A percentile compares a stretch with the other conserved stretches of the same genome.
Evolutionary conservation across 2,888 invertebrate species (phyloP).

Genomic region (Rhaphigaster nebulosa): DNA sequence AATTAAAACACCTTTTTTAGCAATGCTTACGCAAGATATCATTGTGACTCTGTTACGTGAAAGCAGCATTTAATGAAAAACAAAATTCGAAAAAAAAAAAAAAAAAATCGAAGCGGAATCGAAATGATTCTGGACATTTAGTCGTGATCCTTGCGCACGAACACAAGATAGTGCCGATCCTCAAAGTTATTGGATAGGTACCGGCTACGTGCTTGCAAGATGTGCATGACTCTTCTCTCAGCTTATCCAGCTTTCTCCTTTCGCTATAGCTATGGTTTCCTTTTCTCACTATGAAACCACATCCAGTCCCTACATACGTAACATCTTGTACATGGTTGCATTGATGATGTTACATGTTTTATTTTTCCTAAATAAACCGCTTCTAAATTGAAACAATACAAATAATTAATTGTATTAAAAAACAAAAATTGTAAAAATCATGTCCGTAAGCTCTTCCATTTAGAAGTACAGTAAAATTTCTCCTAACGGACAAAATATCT

Average conservation of each 20-base stretch:
- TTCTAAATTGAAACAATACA: no score
- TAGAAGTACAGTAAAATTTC: no score
- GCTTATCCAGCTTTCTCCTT: constrained; percentile 32
- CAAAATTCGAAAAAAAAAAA: background rate
- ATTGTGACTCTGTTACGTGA: background rate
- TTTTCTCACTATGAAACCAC: background rate
- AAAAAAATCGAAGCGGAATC: background rate
- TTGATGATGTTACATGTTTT: no score
- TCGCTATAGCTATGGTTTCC: background rate
- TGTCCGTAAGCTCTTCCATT: no score
- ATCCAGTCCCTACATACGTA: background rate
- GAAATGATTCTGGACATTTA: background rate
- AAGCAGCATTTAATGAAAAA: background rate
- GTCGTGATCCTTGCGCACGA: background rate
- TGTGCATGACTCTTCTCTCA: background rate
- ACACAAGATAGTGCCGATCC: background rate
- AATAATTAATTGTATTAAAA: no score
- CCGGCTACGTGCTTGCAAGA: background rate
- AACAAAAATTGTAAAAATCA: no score
- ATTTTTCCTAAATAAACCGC: no score
- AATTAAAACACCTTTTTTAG: no score
- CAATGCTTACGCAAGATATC: no score
- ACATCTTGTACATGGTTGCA: no score
- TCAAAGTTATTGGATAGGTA: constrained; percentile 23
- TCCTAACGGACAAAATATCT: no score